phyloP scores from a whole-genome alignment of 2,797 vertebrate species.

The Pseudomugil tenellus region DNA sequence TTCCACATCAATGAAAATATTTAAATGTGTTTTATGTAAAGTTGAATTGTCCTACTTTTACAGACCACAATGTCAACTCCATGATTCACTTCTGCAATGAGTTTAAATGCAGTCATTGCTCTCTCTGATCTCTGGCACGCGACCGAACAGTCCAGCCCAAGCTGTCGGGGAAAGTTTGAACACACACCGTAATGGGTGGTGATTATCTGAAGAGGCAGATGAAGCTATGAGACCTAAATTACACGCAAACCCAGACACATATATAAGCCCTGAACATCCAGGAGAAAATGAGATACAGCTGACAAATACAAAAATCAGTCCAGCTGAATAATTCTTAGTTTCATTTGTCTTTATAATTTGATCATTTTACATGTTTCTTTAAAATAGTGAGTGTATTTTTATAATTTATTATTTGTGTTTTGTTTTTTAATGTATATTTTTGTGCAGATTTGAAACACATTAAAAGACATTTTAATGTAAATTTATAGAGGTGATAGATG shows the following conservation, averaged over 20 bases:
- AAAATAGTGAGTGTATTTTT: background rate
- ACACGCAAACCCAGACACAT: slow-evolving; percentile 14
- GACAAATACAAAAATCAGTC: background rate
- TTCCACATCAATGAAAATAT: too few relatives aligned
- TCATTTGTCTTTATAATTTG: background rate
- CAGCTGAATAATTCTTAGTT: background rate
- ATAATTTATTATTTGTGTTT: background rate
- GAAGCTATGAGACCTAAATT: slow-evolving; percentile 25
- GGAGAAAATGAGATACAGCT: background rate
- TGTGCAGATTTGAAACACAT: background rate
- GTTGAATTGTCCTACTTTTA: too few relatives aligned
- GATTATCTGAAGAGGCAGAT: slow-evolving; percentile 40
- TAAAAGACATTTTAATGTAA: background rate
- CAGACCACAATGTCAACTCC: slow-evolving; percentile 39
- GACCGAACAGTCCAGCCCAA: slow-evolving; percentile 43
- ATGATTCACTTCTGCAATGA: slow-evolving; percentile 54
- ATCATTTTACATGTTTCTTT: slow-evolving; percentile 3
- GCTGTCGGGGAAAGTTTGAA: slow-evolving; percentile 46
- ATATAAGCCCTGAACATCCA: slow-evolving; percentile 6
- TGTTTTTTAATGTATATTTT: background rate
- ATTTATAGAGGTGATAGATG: background rate
- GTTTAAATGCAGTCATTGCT: slow-evolving; percentile 41
- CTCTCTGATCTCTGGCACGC: slow-evolving; percentile 53
- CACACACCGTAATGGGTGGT: slow-evolving; percentile 13
- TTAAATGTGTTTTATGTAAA: too few relatives aligned